Conservation (phyloP, 2,113 vertebrate genomes). For the Plecotus auritus region DNA sequence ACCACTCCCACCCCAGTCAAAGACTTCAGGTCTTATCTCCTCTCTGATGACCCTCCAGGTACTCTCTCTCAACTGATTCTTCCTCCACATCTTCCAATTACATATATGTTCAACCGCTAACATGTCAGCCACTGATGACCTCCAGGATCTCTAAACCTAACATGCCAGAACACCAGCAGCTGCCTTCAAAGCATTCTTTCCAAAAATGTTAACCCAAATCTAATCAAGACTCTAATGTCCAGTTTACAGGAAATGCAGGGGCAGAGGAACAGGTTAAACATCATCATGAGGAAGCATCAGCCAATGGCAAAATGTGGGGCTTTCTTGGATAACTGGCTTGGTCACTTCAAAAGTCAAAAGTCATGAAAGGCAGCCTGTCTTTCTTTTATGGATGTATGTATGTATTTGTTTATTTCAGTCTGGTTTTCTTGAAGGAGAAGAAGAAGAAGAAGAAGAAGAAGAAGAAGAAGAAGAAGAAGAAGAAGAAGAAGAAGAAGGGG, state of each 20-base stretch:
- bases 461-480: too few relatives aligned
- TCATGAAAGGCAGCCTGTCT: not conserved
- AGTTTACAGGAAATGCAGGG: not conserved
- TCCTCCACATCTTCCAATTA: not conserved
- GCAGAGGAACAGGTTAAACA: not conserved
- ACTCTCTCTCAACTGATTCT: not conserved
- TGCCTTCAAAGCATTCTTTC: not conserved
- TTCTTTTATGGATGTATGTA: too few relatives aligned
- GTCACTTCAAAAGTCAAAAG: not conserved
- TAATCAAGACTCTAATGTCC: not conserved
- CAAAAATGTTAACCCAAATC: not conserved
- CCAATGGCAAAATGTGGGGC: not conserved
- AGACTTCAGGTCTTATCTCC: not conserved
- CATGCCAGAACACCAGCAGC: not conserved
- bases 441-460: too few relatives aligned
- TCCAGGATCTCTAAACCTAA: not conserved
- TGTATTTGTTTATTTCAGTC: too few relatives aligned
- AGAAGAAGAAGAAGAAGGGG: too few relatives aligned
- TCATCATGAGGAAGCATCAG: not conserved
- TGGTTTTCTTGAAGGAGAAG: too few relatives aligned
- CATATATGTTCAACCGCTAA: not conserved
- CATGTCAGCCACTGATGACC: not conserved
- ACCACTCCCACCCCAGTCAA: not conserved
- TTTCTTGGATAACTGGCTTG: not conserved
- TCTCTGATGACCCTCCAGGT: not conserved